These are phyloP conservation scores for Drosophila dives DNA, from an alignment of 2,888 invertebrate genomes.

Conservation along the genomic window DNA sequence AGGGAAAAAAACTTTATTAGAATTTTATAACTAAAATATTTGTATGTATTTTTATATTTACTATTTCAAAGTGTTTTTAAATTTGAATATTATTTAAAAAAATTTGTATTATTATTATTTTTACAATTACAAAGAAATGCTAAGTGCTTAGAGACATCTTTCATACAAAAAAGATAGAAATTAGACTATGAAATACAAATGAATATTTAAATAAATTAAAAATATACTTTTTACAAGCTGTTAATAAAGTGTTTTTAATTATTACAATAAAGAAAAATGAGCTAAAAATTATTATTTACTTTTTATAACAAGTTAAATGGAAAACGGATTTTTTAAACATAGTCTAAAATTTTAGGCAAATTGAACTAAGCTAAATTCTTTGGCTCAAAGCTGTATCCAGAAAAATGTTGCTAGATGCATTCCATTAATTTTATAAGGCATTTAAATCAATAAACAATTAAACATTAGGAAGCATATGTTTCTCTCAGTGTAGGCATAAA, in stretches of 20 bases:
- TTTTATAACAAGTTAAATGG: not conserved
- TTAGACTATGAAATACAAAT: rapidly evolving
- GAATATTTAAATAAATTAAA: not conserved
- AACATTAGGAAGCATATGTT: not conserved
- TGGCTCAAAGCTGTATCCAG: not conserved
- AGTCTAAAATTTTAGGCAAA: not conserved
- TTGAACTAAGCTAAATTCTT: not conserved
- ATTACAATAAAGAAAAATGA: not conserved
- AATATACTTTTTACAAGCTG: not conserved
- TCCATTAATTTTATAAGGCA: not conserved
- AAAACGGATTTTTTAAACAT: not conserved
- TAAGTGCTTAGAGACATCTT: rapidly evolving
- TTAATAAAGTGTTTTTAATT: not conserved
- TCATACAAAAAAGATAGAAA: not conserved
- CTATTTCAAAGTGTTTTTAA: not conserved
- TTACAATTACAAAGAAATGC: not conserved
- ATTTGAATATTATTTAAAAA: not conserved
- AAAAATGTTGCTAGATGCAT: not conserved
- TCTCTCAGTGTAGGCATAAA: constrained; percentile 9
- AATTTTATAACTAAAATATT: not conserved
- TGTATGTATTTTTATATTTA: not conserved
- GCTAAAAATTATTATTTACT: not conserved
- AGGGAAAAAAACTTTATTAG: not conserved
- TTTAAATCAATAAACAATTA: not conserved
- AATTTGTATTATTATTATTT: too few relatives aligned